Evolutionary conservation across 2,797 vertebrate species (phyloP), one percentile per base, ranked within the genome.

Genomic region (Vespertilio murinus): DNA sequence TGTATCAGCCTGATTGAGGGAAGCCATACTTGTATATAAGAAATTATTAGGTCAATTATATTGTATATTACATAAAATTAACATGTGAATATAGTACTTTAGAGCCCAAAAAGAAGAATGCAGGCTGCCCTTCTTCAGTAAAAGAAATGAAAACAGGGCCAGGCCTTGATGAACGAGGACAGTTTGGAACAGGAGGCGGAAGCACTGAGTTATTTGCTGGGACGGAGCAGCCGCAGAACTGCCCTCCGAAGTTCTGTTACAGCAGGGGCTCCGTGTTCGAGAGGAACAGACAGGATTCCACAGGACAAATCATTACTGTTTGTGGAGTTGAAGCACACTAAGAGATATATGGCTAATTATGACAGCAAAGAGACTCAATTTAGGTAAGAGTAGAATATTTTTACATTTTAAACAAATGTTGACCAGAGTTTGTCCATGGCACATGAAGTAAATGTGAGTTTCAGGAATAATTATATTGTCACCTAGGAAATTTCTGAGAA

Each of bases 381-480:
- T 94, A 81, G 82, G 75, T 38, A 88, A 95, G 23, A 86, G 42
- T 25, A 56, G 61, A 92, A 33, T 94, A 89, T 75, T 94, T 97
- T 96, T 83, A 94, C 61, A 75, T 81, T 93, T 95, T 84, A n/a
- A 16, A 91, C n/a, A 94, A 93, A 94, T 82, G 52, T 88, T 93
- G 86, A 82, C 77, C 25, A 74, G 85, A 89, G 14, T 84, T 83
- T 95, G 45, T 90, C 35, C 74, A 33, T 69, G 90, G 52, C 73
- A 70, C 52, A 52, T 47, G 87, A 84, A 64, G 84, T 90, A 96
- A 93, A 91, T 82, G 65, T 69, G 73, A 85, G 33, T 79, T 96
- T 96, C 56, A 90, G 45, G 95, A 95, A 81, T 67, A 80, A 92
- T 82, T 89, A 54, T 75, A 54, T 88, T 92, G 75, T 75, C 74